phyloP scores from a whole-genome alignment of 2,888 invertebrate species.

The Plagodis pulveraria region DNA sequence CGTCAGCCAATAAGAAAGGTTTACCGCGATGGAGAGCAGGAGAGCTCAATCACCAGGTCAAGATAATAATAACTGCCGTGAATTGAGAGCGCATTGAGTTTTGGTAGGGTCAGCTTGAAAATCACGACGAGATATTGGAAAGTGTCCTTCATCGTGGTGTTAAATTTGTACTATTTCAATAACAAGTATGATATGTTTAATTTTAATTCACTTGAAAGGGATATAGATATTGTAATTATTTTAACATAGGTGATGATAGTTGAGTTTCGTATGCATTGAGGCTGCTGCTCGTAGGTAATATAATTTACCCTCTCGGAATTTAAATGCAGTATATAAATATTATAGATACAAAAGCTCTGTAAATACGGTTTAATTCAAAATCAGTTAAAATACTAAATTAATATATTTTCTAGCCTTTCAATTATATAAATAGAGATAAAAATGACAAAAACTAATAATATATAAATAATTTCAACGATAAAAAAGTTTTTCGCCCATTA shows the following conservation, averaged over 20 bases:
- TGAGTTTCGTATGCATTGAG: too few relatives aligned
- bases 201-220: too few relatives aligned
- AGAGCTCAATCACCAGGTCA: slow-evolving; percentile 83
- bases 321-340: background rate
- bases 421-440: slow-evolving; percentile 30
- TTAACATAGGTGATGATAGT: too few relatives aligned
- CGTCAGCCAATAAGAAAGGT: slow-evolving; percentile 64
- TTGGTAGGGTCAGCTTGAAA: slow-evolving; percentile 80
- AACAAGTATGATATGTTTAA: too few relatives aligned
- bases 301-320: background rate
- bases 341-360: background rate
- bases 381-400: background rate
- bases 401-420: background rate
- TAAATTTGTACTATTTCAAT: slow-evolving; percentile 46
- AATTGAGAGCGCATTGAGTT: slow-evolving; percentile 83
- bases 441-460: slow-evolving; percentile 39
- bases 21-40: slow-evolving; percentile 70
- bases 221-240: too few relatives aligned
- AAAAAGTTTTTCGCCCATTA: slow-evolving; percentile 57
- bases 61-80: slow-evolving; percentile 83
- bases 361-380: background rate
- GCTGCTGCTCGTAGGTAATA: background rate
- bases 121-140: slow-evolving; percentile 72
- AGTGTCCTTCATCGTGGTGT: slow-evolving; percentile 53
- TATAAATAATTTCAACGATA: slow-evolving; percentile 49